Conservation (phyloP, 2,113 vertebrate species). For the Peromyscus leucopus region DNA sequence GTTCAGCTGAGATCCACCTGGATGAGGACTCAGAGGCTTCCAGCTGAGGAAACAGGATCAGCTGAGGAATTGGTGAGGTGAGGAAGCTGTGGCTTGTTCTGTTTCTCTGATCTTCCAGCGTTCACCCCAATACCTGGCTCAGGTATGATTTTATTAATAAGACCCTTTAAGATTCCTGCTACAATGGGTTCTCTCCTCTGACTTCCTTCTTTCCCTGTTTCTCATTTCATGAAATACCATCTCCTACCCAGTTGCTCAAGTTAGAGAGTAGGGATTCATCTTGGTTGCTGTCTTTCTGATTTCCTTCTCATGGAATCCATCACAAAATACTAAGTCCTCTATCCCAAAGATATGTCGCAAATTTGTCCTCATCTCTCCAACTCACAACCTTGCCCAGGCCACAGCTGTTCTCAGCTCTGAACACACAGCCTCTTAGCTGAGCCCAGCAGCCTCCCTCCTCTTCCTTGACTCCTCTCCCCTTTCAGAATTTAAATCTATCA, state of each 20-base stretch:
- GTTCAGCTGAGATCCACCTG: too few relatives aligned
- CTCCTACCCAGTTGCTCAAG: not conserved
- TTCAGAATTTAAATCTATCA: slow-evolving; percentile 14
- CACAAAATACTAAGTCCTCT: not conserved
- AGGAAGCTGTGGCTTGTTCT: too few relatives aligned
- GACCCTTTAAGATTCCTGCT: too few relatives aligned
- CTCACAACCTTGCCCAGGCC: not conserved
- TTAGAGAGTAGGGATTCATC: not conserved
- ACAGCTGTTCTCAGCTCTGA: not conserved
- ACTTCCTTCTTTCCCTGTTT: not conserved
- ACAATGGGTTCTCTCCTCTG: not conserved
- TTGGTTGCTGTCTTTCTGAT: not conserved
- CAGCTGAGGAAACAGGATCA: too few relatives aligned
- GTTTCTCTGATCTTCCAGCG: too few relatives aligned
- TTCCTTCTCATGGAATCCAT: not conserved
- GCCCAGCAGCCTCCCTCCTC: not conserved
- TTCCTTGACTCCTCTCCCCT: not conserved
- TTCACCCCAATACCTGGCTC: too few relatives aligned
- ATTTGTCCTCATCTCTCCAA: not conserved
- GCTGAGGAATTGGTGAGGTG: too few relatives aligned
- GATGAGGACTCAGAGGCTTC: too few relatives aligned
- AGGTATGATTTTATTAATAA: too few relatives aligned
- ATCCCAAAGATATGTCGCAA: not conserved
- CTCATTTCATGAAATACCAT: not conserved
- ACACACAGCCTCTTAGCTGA: not conserved